Evolutionary conservation across 2,888 invertebrate species (phyloP).

Genomic region (Hirtodrosophila cameraria): DNA sequence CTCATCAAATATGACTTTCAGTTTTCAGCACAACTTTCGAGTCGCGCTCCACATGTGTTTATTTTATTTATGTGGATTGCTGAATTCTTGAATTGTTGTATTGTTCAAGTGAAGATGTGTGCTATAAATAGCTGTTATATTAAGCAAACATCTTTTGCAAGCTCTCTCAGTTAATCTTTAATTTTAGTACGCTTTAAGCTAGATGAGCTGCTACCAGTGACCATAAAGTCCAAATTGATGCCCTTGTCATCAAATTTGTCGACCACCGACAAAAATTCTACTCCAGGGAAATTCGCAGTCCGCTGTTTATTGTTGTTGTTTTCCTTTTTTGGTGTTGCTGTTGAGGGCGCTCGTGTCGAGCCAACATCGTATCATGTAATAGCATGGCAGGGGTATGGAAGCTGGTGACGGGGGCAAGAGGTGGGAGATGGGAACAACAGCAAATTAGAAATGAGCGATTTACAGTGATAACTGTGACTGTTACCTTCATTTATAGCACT

Average conservation of each 20-base stretch:
- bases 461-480: too few relatives aligned
- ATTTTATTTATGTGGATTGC: conserved; percentile 56
- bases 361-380: conserved; percentile 25
- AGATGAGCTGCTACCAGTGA: not conserved
- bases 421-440: conserved; percentile 12
- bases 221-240: conserved; percentile 51
- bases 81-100: conserved; percentile 14
- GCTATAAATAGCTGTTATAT: conserved; percentile 61
- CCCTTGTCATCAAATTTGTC: conserved; percentile 42
- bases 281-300: conserved; percentile 72
- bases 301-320: conserved; percentile 37
- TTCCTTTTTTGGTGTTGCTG: conserved; percentile 28
- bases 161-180: conserved; percentile 47
- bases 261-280: conserved; percentile 49
- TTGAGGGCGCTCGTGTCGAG: conserved; percentile 6
- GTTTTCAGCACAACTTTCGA: conserved; percentile 61
- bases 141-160: conserved; percentile 26
- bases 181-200: conserved; percentile 14
- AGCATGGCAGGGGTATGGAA: conserved; percentile 8
- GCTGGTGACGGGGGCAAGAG: not conserved
- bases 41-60: conserved; percentile 65
- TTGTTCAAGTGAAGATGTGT: conserved; percentile 17
- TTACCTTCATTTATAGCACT: too few relatives aligned
- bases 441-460: too few relatives aligned
- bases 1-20: conserved; percentile 78